Conservation (phyloP, 2,888 invertebrate species). For the Halictus ligatus region DNA sequence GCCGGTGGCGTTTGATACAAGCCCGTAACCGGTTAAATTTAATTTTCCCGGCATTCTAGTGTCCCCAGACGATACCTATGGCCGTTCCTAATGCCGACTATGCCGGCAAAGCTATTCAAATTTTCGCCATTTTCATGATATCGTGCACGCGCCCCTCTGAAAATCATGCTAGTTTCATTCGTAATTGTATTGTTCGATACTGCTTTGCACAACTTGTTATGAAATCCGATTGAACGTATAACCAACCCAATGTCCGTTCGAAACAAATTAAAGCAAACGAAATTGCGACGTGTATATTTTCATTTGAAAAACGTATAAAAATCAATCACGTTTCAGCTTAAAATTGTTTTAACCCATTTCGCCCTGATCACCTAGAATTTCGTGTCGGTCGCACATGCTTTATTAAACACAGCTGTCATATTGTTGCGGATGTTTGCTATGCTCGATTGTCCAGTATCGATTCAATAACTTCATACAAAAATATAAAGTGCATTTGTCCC, state of each 20-base stretch:
- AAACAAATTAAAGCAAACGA: background rate
- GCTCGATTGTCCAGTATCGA: background rate
- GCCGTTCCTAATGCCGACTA: conserved; percentile 56
- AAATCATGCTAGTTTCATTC: conserved; percentile 25
- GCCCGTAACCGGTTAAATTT: conserved; percentile 71
- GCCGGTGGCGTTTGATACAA: conserved; percentile 55
- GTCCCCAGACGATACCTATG: conserved; percentile 46
- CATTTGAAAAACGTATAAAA: background rate
- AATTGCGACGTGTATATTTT: background rate
- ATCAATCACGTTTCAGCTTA: background rate
- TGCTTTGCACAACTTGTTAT: background rate
- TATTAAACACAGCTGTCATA: background rate
- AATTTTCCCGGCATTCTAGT: conserved; percentile 57
- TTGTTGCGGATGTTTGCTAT: background rate
- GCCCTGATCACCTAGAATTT: background rate
- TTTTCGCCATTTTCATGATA: conserved; percentile 46
- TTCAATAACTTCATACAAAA: background rate
- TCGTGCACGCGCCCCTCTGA: conserved; percentile 10
- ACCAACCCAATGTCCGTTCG: background rate
- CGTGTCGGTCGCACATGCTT: background rate
- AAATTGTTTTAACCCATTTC: background rate
- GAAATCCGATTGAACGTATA: background rate
- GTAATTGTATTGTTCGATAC: conserved; percentile 21
- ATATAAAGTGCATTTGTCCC: background rate
- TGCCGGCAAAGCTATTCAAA: conserved; percentile 36